Evolutionary conservation across 2,113 vertebrate genomes (phyloP).

Genomic region (Opisthocomus hoazin): DNA sequence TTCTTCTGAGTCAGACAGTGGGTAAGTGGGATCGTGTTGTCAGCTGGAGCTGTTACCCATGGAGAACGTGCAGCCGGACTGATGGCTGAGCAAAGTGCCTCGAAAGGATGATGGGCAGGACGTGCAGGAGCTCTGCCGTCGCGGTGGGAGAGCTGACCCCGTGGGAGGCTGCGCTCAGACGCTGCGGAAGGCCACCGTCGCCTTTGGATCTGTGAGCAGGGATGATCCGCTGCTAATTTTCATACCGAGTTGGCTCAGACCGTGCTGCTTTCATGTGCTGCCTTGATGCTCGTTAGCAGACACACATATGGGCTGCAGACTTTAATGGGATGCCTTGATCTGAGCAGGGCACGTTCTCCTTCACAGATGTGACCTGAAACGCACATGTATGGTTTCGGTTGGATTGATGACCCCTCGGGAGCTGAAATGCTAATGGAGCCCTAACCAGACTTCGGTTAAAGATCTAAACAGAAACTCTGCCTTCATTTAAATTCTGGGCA

Average conservation of each 20-base stretch:
- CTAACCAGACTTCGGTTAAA: constrained; percentile 8
- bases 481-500: constrained; percentile 43
- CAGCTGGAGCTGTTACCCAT: fast-evolving
- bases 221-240: not conserved
- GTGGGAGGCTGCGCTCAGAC: not conserved
- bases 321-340: constrained; percentile 50
- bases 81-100: not conserved
- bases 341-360: constrained; percentile 1
- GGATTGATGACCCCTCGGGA: constrained; percentile 43
- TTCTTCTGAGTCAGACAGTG: not conserved
- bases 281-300: constrained; percentile 22
- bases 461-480: constrained; percentile 11
- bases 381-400: constrained; percentile 20
- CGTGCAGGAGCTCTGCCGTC: not conserved
- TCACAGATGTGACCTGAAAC: constrained; percentile 43
- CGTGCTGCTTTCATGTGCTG: constrained; percentile 35
- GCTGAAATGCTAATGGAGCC: constrained; percentile 33
- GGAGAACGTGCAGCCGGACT: not conserved
- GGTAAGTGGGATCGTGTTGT: not conserved
- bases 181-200: fast-evolving
- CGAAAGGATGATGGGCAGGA: not conserved
- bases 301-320: constrained; percentile 56
- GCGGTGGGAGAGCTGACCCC: not conserved
- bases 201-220: not conserved
- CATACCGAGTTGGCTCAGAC: not conserved